Conservation (phyloP, 2,113 vertebrate species). For the Crotalus tigris region DNA sequence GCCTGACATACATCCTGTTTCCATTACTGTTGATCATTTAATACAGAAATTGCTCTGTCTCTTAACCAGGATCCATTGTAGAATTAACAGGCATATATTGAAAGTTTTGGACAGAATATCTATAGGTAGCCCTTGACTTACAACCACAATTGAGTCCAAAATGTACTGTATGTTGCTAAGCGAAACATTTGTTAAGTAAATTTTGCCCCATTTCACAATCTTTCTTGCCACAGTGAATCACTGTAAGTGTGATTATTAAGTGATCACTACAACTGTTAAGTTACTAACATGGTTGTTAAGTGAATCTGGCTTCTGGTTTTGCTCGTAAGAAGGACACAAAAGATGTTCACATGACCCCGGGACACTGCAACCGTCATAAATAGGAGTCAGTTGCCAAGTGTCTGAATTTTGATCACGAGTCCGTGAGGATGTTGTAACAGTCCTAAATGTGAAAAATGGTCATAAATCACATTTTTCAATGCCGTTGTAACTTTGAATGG, state of each 20-base stretch:
- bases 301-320: background rate
- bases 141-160: background rate
- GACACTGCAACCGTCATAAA: too few species aligned
- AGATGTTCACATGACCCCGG: too few species aligned
- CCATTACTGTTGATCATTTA: background rate
- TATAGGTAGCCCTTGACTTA: background rate
- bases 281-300: background rate
- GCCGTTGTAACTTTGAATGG: background rate
- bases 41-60: background rate
- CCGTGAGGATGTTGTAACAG: background rate
- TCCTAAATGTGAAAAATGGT: background rate
- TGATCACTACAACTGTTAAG: background rate
- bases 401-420: background rate
- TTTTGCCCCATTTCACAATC: background rate
- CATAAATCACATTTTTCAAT: background rate
- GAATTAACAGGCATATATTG: conserved; percentile 1
- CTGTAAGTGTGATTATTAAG: background rate
- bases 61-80: background rate
- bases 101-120: background rate
- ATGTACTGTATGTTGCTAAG: background rate
- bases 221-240: background rate
- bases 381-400: background rate
- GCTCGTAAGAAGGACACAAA: background rate
- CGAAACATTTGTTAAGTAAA: background rate
- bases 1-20: background rate